These are phyloP conservation scores for Trididemnum nubilum DNA, from an alignment of 23 tunicate species.

Conservation along the genomic window DNA sequence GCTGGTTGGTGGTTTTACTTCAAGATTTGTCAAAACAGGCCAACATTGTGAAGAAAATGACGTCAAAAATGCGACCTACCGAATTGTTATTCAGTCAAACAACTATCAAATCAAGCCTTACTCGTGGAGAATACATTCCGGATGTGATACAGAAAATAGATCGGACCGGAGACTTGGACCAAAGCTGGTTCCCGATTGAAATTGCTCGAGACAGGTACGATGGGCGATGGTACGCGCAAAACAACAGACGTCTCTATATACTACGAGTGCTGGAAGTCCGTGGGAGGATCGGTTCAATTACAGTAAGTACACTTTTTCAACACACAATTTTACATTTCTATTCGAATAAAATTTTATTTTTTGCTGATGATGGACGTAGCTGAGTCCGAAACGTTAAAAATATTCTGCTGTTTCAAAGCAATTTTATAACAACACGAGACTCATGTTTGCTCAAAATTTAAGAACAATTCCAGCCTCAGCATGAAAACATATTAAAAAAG, in stretches of 20 bases:
- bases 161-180: neutral
- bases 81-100: slow-evolving; percentile 25
- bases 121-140: slow-evolving; percentile 1
- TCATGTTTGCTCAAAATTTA: too few species aligned
- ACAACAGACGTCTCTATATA: slow-evolving; percentile 26
- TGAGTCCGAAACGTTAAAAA: too few species aligned
- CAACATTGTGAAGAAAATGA: neutral
- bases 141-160: neutral
- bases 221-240: neutral
- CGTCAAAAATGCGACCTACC: neutral
- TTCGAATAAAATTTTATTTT: too few species aligned
- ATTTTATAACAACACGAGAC: too few species aligned
- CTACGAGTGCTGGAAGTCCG: neutral
- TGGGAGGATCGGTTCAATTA: neutral
- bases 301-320: too few species aligned
- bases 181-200: neutral
- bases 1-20: too few species aligned
- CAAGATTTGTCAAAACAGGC: neutral
- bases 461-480: too few species aligned
- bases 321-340: too few species aligned
- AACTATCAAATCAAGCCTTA: slow-evolving; percentile 10
- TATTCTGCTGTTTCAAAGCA: too few species aligned
- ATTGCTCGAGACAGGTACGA: slow-evolving; percentile 10
- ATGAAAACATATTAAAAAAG: too few species aligned
- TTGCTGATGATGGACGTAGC: too few species aligned